phyloP scores from a whole-genome alignment of 2,113 vertebrate species.

The Cervus canadensis region DNA sequence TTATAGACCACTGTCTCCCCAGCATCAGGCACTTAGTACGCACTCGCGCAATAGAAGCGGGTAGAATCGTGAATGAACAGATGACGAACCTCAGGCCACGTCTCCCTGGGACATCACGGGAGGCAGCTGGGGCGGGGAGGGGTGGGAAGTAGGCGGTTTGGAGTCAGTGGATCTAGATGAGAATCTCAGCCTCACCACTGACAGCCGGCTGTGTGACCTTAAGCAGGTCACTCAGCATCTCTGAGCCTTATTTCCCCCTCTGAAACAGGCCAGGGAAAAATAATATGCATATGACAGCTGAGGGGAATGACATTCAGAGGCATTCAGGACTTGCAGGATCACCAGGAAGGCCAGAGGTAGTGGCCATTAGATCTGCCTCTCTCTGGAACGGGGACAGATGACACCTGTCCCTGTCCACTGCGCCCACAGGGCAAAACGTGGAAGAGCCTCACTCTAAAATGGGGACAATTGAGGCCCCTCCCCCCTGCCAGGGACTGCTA shows the following conservation, averaged over 20 bases:
- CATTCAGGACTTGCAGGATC: neutral
- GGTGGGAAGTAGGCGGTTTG: fast-evolving
- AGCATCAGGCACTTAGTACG: neutral
- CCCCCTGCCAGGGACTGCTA: neutral
- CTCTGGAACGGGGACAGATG: neutral
- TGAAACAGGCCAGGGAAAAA: neutral
- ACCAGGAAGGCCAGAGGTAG: neutral
- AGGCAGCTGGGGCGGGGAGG: too few species aligned
- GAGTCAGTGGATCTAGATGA: neutral
- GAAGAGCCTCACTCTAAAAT: neutral
- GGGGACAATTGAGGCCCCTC: neutral
- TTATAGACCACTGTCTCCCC: neutral
- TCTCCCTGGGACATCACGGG: fast-evolving
- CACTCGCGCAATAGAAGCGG: fast-evolving
- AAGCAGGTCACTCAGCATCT: neutral
- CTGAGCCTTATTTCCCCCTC: neutral
- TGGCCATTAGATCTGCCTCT: neutral
- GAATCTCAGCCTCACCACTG: neutral
- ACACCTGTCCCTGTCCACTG: neutral
- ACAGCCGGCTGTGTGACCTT: neutral
- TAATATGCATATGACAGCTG: neutral
- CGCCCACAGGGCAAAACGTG: fast-evolving
- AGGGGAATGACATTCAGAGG: neutral
- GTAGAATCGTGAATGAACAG: neutral
- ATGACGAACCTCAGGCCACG: fast-evolving